Conservation (phyloP, 1,140 invertebrate species). For the Euschistus heros region DNA sequence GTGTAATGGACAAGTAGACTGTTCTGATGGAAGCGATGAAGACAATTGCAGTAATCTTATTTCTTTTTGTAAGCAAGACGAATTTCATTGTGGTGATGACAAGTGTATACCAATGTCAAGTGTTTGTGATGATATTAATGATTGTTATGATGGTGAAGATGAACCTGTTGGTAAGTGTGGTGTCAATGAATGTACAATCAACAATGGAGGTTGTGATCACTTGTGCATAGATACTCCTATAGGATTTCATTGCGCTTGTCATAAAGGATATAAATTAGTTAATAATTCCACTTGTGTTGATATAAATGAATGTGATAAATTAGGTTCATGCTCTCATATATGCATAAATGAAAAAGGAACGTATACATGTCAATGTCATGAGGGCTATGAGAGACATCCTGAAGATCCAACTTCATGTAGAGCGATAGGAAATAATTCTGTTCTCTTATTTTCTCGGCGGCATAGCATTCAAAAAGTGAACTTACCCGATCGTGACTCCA, state of each 20-base stretch:
- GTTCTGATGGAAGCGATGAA: constrained; percentile 72
- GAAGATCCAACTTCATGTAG: constrained; percentile 72
- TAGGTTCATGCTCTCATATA: constrained; percentile 82
- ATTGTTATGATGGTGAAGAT: constrained; percentile 75
- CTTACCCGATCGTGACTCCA: constrained; percentile 75
- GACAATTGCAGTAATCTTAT: constrained; percentile 62
- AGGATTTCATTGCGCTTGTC: constrained; percentile 65
- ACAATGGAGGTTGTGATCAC: constrained; percentile 63
- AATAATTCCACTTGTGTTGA: constrained; percentile 73
- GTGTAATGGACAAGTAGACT: constrained; percentile 74
- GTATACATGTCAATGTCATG: constrained; percentile 84
- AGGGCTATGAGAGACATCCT: constrained; percentile 77
- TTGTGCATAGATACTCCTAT: constrained; percentile 69
- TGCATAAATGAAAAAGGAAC: constrained; percentile 84
- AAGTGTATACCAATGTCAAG: constrained; percentile 62
- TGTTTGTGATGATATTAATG: constrained; percentile 74
- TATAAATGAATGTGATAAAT: constrained; percentile 81
- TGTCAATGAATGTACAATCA: constrained; percentile 70
- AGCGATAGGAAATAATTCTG: constrained; percentile 60
- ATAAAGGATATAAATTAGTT: constrained; percentile 63
- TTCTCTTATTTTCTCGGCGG: constrained; percentile 70
- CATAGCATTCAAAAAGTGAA: constrained; percentile 70
- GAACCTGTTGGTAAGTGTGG: constrained; percentile 51
- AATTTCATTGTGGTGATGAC: constrained; percentile 56
- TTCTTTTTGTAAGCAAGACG: constrained; percentile 72